These are phyloP conservation scores for Meandrusa payeni DNA, from an alignment of 2,888 invertebrate genomes.

Conservation along the genomic window DNA sequence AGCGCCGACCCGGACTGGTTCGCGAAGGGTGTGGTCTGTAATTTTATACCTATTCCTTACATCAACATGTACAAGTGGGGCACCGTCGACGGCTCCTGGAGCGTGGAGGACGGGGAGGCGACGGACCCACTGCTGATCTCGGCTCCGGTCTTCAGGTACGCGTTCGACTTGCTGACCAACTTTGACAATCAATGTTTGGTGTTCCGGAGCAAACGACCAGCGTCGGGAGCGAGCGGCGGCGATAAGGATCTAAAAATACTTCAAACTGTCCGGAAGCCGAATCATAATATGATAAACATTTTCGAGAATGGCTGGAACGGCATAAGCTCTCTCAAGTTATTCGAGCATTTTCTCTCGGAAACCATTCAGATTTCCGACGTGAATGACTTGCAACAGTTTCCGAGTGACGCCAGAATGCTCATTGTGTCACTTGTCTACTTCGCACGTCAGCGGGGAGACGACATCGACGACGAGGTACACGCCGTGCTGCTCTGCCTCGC, in stretches of 20 bases:
- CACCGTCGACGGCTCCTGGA: slow-evolving; percentile 13
- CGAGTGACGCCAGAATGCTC: slow-evolving; percentile 17
- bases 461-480: slow-evolving; percentile 7
- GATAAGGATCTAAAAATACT: background rate
- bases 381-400: background rate
- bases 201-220: no score
- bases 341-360: slow-evolving; percentile 23
- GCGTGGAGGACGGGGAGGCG: slow-evolving; percentile 4
- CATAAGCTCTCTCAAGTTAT: slow-evolving; percentile 2
- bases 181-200: slow-evolving; percentile 7
- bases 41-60: slow-evolving; percentile 13
- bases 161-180: slow-evolving; percentile 21
- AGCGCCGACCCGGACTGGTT: slow-evolving; percentile 17
- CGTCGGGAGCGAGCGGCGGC: no score
- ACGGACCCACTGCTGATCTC: slow-evolving; percentile 11
- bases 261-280: background rate
- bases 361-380: slow-evolving; percentile 2
- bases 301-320: slow-evolving; percentile 24
- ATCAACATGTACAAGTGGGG: slow-evolving; percentile 14
- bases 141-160: slow-evolving; percentile 18
- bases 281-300: slow-evolving; percentile 3
- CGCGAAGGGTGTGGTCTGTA: slow-evolving; percentile 11
- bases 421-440: slow-evolving; percentile 17
- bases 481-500: slow-evolving; percentile 20
- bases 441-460: background rate